Percentiles rank a stretch among this genome's conserved stretches.
These are phyloP conservation scores for Drosophila gaucha DNA, from an alignment of 2,888 invertebrate genomes.

Conservation along the genomic window DNA sequence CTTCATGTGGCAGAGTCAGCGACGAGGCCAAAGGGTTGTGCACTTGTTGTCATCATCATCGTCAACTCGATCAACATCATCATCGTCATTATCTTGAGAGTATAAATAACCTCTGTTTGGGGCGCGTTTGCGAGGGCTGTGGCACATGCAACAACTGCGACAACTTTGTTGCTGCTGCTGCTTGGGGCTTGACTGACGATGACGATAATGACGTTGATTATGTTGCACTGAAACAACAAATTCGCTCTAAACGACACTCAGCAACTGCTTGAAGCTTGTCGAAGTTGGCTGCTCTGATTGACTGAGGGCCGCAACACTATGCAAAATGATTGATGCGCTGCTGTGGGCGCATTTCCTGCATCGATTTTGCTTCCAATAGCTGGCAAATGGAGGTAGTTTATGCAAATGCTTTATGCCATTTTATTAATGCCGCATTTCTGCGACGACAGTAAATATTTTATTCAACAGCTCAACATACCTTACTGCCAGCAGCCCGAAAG, in stretches of 20 bases:
- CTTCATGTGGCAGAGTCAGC: conserved; percentile 30
- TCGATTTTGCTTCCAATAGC: conserved; percentile 33
- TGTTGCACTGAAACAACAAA: conserved; percentile 52
- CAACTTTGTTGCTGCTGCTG: conserved; percentile 21
- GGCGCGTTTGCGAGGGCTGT: conserved; percentile 5
- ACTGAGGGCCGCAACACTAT: conserved; percentile 30
- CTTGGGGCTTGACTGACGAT: conserved; percentile 42
- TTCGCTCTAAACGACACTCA: conserved; percentile 39
- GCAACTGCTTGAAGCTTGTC: conserved; percentile 26
- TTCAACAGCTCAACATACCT: conserved; percentile 55
- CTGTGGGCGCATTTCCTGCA: conserved; percentile 45
- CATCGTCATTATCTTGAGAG: conserved; percentile 13
- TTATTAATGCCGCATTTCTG: conserved; percentile 25
- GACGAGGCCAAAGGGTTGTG: conserved; percentile 70
- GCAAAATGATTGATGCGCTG: conserved; percentile 57
- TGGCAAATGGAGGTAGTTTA: conserved; percentile 30
- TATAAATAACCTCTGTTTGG: conserved; percentile 43
- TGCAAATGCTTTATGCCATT: conserved; percentile 34
- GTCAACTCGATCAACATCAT: conserved; percentile 3
- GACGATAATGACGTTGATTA: conserved; percentile 58
- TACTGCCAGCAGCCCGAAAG: conserved; percentile 32
- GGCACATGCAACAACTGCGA: conserved; percentile 20
- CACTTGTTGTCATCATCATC: conserved; percentile 68
- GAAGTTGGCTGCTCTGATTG: conserved; percentile 50
- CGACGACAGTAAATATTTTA: conserved; percentile 49